Conservation (phyloP, 2,797 vertebrate species). For the Tangara arthus region DNA sequence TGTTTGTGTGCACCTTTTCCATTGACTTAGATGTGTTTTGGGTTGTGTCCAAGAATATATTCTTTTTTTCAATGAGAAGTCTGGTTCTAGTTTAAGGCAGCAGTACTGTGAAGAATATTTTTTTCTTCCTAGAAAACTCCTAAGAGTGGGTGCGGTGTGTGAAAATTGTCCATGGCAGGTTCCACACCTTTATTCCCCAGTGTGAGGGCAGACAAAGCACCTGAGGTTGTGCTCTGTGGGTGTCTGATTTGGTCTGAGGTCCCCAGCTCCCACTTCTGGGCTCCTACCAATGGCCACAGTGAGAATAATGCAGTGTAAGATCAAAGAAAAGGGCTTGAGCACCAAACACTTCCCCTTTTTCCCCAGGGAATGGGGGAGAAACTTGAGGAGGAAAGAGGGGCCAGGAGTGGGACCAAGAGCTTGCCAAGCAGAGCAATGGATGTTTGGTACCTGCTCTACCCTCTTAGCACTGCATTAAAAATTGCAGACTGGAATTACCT, state of each 20-base stretch:
- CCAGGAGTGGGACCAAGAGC: neutral
- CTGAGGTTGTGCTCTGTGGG: neutral
- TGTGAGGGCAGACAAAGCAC: neutral
- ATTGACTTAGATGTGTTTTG: neutral
- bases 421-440: neutral
- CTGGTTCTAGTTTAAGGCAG: neutral
- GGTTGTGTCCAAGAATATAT: neutral
- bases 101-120: neutral
- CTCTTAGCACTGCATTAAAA: neutral
- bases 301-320: neutral
- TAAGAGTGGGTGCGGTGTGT: neutral
- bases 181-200: accelerated
- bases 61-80: neutral
- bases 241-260: neutral
- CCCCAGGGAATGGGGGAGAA: accelerated
- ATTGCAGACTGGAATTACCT: neutral
- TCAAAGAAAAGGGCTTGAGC: neutral
- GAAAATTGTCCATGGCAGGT: neutral
- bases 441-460: neutral
- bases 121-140: neutral
- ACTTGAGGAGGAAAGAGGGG: neutral
- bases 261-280: neutral
- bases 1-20: neutral
- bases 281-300: neutral
- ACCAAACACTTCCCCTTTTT: accelerated